Evolutionary conservation across 1,140 invertebrate species (phyloP), one percentile per base, ranked within the genome.

Genomic region (Probaryconus sp.): DNA sequence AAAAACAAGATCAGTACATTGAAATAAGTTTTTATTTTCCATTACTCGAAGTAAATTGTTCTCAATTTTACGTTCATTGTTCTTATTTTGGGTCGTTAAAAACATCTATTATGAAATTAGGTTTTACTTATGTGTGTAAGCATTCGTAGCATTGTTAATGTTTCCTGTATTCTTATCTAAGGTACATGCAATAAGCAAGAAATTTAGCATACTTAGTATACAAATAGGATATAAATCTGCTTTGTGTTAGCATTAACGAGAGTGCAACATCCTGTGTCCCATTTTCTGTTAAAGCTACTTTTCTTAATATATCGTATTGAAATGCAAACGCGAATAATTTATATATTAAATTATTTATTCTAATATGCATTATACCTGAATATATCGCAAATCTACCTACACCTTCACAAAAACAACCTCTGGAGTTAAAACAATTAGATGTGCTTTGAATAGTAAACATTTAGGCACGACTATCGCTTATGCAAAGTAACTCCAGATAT

Each of bases 211-310:
- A 43, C 40, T 55, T 55, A 61, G 38, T 24, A 42, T n/a, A 50
- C 56, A 56, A 70, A 63, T 42, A 42, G 42, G 28, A 70, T 56
- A 70, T 63, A 50, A 70, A 70, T 70, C 67, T 70, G 42, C 48
- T 70, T 64, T 64, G 51, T 37, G 50, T 31, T 50, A 48, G 43
- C 58, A 71, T 63, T 63, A 70, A 43, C 48, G 33, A 37, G 64
- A 68, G 68, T 58, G 51, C 42, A 63, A 64, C 68, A 56, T 56
- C 58, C 43, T 63, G 40, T 31, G 31, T 56, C 37, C 42, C 43
- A 37, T 37, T 64, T 64, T 31, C 11, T 40, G 17, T 30, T 14
- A n/a, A 40, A 70, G 26, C 48, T 16, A 55, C 65, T 38, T 58
- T 26, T 9, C 47, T 50, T 55, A 61, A 47, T 58, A 60, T 28